phyloP scores from a whole-genome alignment of 2,113 vertebrate species.

The Nibea coibor region DNA sequence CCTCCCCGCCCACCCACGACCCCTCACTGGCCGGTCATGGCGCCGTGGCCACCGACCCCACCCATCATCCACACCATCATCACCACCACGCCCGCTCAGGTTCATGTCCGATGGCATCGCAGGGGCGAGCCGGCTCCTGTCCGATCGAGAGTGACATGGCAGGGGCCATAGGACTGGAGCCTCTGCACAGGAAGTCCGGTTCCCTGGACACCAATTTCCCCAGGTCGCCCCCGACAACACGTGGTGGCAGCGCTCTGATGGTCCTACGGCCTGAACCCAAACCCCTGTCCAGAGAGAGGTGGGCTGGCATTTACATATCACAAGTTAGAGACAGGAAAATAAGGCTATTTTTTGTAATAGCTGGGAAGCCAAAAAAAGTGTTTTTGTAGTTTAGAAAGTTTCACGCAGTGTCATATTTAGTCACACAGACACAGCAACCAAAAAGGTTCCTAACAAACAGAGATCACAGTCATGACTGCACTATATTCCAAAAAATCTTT shows the following conservation, averaged over 20 bases:
- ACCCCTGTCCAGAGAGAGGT: constrained; percentile 95
- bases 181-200: constrained; percentile 96
- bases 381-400: neutral
- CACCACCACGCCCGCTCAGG: constrained; percentile 89
- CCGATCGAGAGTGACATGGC: constrained; percentile 97
- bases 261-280: constrained; percentile 93
- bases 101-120: constrained; percentile 91
- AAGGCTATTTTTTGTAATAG: neutral
- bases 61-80: constrained; percentile 70
- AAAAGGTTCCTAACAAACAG: neutral
- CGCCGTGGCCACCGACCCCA: constrained; percentile 85
- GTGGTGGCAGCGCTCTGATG: constrained; percentile 87
- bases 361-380: neutral
- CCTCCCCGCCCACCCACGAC: constrained; percentile 92
- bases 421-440: neutral
- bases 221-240: constrained; percentile 89
- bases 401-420: neutral
- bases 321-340: neutral
- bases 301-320: constrained; percentile 28
- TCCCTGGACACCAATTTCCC: constrained; percentile 97
- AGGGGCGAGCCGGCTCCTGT: constrained; percentile 91
- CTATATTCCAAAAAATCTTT: neutral
- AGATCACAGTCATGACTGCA: neutral
- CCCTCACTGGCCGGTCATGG: constrained; percentile 79
- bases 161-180: constrained; percentile 94